Evolutionary conservation across 2,888 invertebrate species (phyloP), one percentile per base, ranked within the genome.

Genomic region (Sipha maydis): DNA sequence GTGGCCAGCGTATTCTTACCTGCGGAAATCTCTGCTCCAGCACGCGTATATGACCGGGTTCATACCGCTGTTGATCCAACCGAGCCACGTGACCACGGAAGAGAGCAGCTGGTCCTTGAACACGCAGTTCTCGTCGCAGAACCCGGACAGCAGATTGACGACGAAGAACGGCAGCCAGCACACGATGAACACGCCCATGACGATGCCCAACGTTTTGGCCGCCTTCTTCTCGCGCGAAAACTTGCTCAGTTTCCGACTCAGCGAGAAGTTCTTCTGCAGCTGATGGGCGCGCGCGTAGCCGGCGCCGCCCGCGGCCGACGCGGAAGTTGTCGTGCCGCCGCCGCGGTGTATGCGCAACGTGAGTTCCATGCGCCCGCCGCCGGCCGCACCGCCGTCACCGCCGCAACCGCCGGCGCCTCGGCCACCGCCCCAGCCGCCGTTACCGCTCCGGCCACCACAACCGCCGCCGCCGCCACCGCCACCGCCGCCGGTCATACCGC

Each of bases 141-240:
- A 96, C 28, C 98, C 98, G 78, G 97, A 96, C 91, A 98, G 93
- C 89, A 99, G 93, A 92, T 98, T 98, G 90, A 97, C 97, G 90
- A 98, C 97, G 92, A 99, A 99, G 93, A 99, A 99, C 90, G 99
- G 99, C 91, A 98, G 93, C 98, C 98, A 99, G 92, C 98, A 99
- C 90, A 98, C 95, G 91, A 98, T 98, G 92, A 98, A 98, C 25
- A 97, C 97, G 89, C 98, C 98, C 96, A 98, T 98, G 91, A 98
- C 98, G 91, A 98, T 98, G 80, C 98, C 98, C 90, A 99, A 93
- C 17, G 98, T 99, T 92, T 98, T 98, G 8, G 99, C 99, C 17
- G 99, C 99, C 92, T 99, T 99, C 92, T 98, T 98, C 92, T 98
- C 99, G 92, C 98, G 98, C 83, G 98, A 97, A 91, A 99, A 97